Conservation (phyloP, 2,888 invertebrate genomes). For the Pharmacophagus antenor region DNA sequence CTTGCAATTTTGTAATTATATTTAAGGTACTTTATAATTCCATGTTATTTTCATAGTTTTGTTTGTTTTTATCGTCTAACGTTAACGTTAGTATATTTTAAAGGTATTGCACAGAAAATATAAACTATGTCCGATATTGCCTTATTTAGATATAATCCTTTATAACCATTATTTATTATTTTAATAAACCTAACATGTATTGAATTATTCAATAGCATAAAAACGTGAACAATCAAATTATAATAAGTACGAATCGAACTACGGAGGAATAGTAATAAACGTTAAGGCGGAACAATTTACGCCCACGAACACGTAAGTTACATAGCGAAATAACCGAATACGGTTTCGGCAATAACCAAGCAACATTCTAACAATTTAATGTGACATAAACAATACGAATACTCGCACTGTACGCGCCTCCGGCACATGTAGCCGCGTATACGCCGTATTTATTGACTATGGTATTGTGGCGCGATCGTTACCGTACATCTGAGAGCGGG, state of each 20-base stretch:
- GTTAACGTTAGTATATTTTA: too few species aligned
- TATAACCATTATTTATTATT: neutral
- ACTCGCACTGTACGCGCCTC: conserved; percentile 64
- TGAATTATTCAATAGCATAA: neutral
- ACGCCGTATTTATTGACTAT: conserved; percentile 75
- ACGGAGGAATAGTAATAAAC: conserved; percentile 48
- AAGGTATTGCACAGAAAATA: too few species aligned
- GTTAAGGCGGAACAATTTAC: conserved; percentile 53
- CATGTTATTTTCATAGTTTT: too few species aligned
- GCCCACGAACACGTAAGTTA: conserved; percentile 60
- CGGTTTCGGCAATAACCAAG: conserved; percentile 78
- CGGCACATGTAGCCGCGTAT: conserved; percentile 66
- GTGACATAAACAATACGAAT: conserved; percentile 77
- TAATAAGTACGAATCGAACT: conserved; percentile 48
- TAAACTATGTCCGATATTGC: too few species aligned
- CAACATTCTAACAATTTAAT: conserved; percentile 80
- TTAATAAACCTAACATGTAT: neutral
- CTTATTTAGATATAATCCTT: neutral
- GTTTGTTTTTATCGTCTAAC: too few species aligned
- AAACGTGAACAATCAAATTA: conserved; percentile 36
- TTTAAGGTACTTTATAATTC: too few species aligned
- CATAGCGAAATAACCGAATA: conserved; percentile 73
- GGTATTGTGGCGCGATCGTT: conserved; percentile 78
- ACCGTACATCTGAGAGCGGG: conserved; percentile 74
- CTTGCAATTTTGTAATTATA: too few species aligned